Base-by-base conservation (phyloP, 2,113 vertebrate genomes). In the Nematolebias whitei region DNA sequence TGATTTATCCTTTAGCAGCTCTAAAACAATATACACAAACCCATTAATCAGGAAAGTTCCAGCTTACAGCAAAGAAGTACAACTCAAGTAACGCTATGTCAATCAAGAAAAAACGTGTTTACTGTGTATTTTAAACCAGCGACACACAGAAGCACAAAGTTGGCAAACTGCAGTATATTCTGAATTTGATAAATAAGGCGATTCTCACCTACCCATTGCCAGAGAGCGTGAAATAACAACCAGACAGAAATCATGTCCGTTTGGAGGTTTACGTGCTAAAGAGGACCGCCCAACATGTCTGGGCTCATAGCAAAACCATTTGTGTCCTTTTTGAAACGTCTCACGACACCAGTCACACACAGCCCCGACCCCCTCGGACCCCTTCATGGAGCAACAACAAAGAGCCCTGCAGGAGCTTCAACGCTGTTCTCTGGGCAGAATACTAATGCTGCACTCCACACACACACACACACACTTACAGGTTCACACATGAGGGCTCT, bases 361-460 rank as follows among this genome's bases (percentile, higher is more conserved):
- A 77, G 15, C 45, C 66, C 72, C 47, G 56, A 73, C 53, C 61
- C 54, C 60, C 72, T 10, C 3, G 65, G 78, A 81, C 64, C 76
- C 74, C 76, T 63, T 56, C 71, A 66, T 40, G 23, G 66, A 87
- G 35, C 53, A 24, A 78, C 88, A 87, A 88, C 85, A 88, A 85
- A 88, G 65, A 69, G 57, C 58, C 62, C 50, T 24, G 59, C 62
- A 23, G 47, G 60, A 40, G 48, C 78, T 82, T 68, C 73, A 71
- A 44, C 47, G 61, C 67, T 62, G 48, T 80, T 75, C 83, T 67
- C 29, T 29, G 47, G 51, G 35, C 63, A 80, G 88, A 78, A 87
- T 90, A 80, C 87, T 85, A 85, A 90, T 86, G 80, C 63, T 61
- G n/a, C 65, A 61, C 52, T 68, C 7, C 44, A 53, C 76, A 49